Evolutionary conservation across 2,113 vertebrate genomes (phyloP), one percentile per base, ranked within the genome.

Genomic region (Rhinolophus ferrumequinum): DNA sequence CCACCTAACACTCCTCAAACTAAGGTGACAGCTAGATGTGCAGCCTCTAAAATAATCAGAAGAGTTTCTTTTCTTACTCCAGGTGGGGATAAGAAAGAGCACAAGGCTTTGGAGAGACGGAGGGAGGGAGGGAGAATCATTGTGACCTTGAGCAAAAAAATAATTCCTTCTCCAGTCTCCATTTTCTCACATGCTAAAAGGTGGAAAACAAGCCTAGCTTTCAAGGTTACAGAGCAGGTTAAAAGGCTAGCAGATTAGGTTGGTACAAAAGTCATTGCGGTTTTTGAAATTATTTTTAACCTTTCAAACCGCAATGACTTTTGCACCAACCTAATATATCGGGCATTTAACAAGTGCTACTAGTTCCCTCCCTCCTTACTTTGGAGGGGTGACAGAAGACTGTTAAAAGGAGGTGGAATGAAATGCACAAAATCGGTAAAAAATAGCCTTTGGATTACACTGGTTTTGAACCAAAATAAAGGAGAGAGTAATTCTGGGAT

Each of bases 371-470:
- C 79, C 41, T 91, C 44, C 58, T 60, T n/a, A 77, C 33, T 56
- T 18, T 60, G 56, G 56, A 64, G 93, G 44, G 2, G 52, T 54
- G 33, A 95, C 4, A 60, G 41, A 90, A 56, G 72, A 80, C 41
- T 54, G 30, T 64, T 41, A 81, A 62, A 81, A 89, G 44, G 52
- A 88, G 30, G 15, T 47, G 44, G 41, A 30, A n/a, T 54, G 12
- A 96, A 85, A 89, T 44, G 67, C 54, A 89, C 52, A 96, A 24
- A 94, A 70, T 81, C 18, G 33, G 66, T n/a, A n/a, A 93, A 81
- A 41, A 64, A 88, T 0, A 94, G 22, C 44, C 12, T 60, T 60
- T 3, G 0, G 52, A 85, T n/a, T 76, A 35, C 10, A 67, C 9
- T 11, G 19, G 60, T 64, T 80, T 82, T 82, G 33, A 93, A 73